phyloP scores from a whole-genome alignment of 2,888 invertebrate species.

The Cheilosia pagana region DNA sequence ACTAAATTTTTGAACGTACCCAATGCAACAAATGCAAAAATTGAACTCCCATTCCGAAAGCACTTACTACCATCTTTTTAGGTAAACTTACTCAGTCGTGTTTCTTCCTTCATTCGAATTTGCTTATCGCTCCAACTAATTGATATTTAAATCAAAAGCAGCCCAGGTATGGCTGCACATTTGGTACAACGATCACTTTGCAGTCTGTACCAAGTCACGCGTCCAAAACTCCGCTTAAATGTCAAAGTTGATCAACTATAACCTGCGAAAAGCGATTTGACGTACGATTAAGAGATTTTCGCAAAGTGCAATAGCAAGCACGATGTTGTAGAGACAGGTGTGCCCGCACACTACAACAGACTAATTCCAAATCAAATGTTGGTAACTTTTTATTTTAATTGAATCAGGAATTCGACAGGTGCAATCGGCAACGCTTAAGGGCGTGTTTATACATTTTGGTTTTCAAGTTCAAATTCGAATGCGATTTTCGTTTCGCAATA shows the following conservation, averaged over 20 bases:
- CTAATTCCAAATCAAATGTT: constrained; percentile 23
- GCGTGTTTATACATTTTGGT: constrained; percentile 12
- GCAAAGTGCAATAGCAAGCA: constrained; percentile 52
- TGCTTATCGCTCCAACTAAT: constrained; percentile 32
- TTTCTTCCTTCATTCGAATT: background rate
- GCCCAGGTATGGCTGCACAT: constrained; percentile 12
- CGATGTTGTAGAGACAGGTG: constrained; percentile 31
- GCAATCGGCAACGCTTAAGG: constrained; percentile 30
- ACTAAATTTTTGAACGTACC: too few relatives aligned
- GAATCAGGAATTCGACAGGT: constrained; percentile 50
- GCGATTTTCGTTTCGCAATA: constrained; percentile 41
- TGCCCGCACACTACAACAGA: constrained; percentile 5
- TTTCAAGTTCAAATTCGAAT: constrained; percentile 39
- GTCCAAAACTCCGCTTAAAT: constrained; percentile 30
- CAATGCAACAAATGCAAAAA: too few relatives aligned
- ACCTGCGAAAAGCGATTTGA: constrained; percentile 55
- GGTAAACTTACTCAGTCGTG: constrained; percentile 2
- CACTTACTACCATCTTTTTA: constrained; percentile 14
- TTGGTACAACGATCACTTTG: constrained; percentile 48
- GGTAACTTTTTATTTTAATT: constrained; percentile 31
- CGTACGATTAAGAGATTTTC: constrained; percentile 54
- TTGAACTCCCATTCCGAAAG: background rate
- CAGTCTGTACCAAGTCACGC: constrained; percentile 53
- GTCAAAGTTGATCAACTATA: constrained; percentile 58
- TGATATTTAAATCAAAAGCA: constrained; percentile 59